Base-by-base conservation (phyloP, 2,113 vertebrate species). In the Vulpes vulpes region DNA sequence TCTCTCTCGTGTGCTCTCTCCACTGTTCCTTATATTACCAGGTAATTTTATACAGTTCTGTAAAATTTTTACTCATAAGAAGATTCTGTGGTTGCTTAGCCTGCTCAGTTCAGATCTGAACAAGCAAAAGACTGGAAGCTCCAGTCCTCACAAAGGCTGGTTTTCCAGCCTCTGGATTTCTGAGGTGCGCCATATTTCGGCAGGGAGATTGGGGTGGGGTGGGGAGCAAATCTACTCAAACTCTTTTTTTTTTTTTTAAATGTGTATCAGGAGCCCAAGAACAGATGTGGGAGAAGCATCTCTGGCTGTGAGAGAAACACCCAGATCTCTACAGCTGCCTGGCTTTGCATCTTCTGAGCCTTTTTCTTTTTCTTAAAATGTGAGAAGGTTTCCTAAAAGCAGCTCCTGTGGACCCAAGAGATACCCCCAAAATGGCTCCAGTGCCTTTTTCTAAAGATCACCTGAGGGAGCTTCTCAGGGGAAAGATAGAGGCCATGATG, bases 401-500 rank as follows among this genome's bases (percentile, higher is more conserved):
- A 89, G 71, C 8, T 93, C 38, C 10, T 64, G 69, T 30, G 38
- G 49, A 67, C 25, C 86, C 67, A 83, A 57, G 57, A 95, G 83
- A 69, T 94, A 96, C 38, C 80, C 92, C 92, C 87, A 80, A 90
- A 65, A 65, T 59, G 81, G 59, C 65, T 76, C 38, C 79, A 76
- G 20, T 32, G 79, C 92, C 89, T 43, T 14, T 64, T 96, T 96
- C 62, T 55, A 88, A 80, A 79, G 81, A 64, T 93, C 97, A 97
- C 92, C 96, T 84, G 89, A 95, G 85, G 65, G 92, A 85, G 59
- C 81, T 94, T 97, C 97, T 98, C 69, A 69, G 93, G 89, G 30
- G 83, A 92, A 79, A 97, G 98, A 96, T 79, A 98, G 97, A 97
- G 93, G 95, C 97, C 97, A 83, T 97, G 97, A 98, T 98, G 97